Evolutionary conservation across 2,113 vertebrate species (phyloP).

Genomic region (Balaenoptera acutorostrata): DNA sequence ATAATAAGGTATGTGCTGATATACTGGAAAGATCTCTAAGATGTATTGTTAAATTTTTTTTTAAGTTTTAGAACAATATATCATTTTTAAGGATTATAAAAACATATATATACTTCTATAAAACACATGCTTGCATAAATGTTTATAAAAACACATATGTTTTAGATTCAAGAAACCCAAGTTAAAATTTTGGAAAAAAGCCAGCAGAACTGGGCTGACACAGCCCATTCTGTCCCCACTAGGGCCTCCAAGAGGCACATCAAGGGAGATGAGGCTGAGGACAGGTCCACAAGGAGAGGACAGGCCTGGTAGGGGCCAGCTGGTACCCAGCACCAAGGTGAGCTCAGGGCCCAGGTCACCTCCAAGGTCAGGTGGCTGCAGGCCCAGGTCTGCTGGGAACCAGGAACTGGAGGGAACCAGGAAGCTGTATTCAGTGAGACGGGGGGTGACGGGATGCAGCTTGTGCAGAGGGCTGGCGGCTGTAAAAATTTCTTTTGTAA

Average conservation of each 20-base stretch:
- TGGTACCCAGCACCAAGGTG: not conserved
- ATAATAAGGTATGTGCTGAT: not conserved
- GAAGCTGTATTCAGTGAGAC: slow-evolving; percentile 43
- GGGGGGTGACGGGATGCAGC: not conserved
- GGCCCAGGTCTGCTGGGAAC: not conserved
- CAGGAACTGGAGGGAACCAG: not conserved
- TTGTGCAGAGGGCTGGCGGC: not conserved
- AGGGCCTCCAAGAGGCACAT: not conserved
- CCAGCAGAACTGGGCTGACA: not conserved
- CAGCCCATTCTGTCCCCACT: not conserved
- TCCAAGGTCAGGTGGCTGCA: not conserved
- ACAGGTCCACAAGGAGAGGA: not conserved
- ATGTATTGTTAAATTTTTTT: not conserved
- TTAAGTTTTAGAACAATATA: not conserved
- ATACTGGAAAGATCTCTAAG: not conserved
- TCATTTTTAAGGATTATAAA: not conserved
- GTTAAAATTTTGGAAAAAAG: not conserved
- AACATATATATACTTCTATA: not conserved
- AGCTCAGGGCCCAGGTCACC: not conserved
- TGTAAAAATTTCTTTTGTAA: slow-evolving; percentile 62
- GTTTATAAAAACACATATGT: not conserved
- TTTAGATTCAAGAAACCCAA: not conserved
- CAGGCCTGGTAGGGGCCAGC: not conserved
- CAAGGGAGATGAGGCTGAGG: not conserved
- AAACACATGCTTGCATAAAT: not conserved